phyloP scores from a whole-genome alignment of 1,140 invertebrate species.

The Hyles vespertilio region DNA sequence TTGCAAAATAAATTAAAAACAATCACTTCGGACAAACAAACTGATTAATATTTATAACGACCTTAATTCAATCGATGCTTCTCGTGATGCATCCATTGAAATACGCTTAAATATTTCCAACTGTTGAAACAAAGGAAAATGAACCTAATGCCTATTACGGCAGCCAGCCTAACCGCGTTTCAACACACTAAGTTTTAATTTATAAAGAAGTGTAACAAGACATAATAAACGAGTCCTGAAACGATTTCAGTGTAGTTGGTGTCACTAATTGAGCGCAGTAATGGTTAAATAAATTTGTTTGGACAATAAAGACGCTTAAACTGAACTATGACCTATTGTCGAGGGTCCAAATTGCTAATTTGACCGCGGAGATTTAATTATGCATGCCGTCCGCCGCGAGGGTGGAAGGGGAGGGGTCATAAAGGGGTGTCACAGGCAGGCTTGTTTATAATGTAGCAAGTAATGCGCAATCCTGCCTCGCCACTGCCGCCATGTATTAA shows the following conservation, averaged over 20 bases:
- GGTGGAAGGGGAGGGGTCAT: constrained; percentile 46
- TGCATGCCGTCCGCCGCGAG: constrained; percentile 57
- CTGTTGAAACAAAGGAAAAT: too few relatives aligned
- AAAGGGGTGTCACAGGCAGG: constrained; percentile 62
- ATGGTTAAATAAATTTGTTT: constrained; percentile 51
- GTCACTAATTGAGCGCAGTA: constrained; percentile 22
- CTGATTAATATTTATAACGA: too few relatives aligned
- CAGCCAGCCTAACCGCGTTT: too few relatives aligned
- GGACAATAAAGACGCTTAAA: constrained; percentile 64
- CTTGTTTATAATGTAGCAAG: constrained; percentile 72
- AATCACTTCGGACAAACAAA: not conserved
- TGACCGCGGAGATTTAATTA: constrained; percentile 73
- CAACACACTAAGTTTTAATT: too few relatives aligned
- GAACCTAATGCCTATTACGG: too few relatives aligned
- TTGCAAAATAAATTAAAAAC: not conserved
- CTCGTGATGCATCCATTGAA: too few relatives aligned
- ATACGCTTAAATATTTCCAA: too few relatives aligned
- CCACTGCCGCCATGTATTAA: constrained; percentile 52
- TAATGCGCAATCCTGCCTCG: constrained; percentile 55
- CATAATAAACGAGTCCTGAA: constrained; percentile 27
- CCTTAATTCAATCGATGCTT: too few relatives aligned
- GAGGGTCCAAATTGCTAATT: constrained; percentile 69
- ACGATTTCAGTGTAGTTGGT: constrained; percentile 22
- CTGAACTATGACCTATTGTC: constrained; percentile 67
- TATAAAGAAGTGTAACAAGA: not conserved